phyloP scores from a whole-genome alignment of 2,888 invertebrate genomes.

The Eristalis pertinax region DNA sequence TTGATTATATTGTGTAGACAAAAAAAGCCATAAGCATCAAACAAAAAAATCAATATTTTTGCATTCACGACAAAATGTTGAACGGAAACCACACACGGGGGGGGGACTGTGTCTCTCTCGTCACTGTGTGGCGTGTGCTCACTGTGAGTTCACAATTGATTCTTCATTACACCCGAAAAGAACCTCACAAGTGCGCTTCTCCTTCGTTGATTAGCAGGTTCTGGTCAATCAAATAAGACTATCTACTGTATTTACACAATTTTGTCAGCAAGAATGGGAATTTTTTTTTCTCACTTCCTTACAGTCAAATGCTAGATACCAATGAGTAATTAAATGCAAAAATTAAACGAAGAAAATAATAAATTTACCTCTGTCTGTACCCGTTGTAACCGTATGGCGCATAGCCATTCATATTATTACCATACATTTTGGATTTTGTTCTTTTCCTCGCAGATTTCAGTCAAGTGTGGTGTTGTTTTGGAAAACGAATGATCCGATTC shows the following conservation, averaged over 20 bases:
- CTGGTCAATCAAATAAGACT: neutral
- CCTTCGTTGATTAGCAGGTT: conserved; percentile 6
- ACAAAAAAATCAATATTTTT: conserved; percentile 66
- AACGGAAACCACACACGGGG: conserved; percentile 24
- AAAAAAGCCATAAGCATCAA: conserved; percentile 7
- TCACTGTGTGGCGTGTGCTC: neutral
- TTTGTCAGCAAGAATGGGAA: neutral
- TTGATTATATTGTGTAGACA: conserved; percentile 18
- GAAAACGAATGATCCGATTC: conserved; percentile 31
- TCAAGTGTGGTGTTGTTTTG: no score
- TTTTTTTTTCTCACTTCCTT: neutral
- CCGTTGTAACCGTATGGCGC: conserved; percentile 77
- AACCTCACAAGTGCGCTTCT: conserved; percentile 10
- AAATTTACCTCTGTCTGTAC: conserved; percentile 76
- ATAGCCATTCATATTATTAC: conserved; percentile 76
- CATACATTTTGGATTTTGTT: conserved; percentile 73
- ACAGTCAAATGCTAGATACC: neutral
- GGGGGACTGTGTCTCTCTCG: no score
- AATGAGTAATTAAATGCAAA: conserved; percentile 28
- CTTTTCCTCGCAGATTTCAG: conserved; percentile 6
- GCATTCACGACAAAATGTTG: conserved; percentile 62
- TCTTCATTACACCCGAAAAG: conserved; percentile 33
- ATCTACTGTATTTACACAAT: neutral
- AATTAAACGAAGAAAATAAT: conserved; percentile 24
- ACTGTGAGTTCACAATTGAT: conserved; percentile 36